Evolutionary conservation across 2,888 invertebrate genomes (phyloP).

Genomic region (Mythimna vitellina): DNA sequence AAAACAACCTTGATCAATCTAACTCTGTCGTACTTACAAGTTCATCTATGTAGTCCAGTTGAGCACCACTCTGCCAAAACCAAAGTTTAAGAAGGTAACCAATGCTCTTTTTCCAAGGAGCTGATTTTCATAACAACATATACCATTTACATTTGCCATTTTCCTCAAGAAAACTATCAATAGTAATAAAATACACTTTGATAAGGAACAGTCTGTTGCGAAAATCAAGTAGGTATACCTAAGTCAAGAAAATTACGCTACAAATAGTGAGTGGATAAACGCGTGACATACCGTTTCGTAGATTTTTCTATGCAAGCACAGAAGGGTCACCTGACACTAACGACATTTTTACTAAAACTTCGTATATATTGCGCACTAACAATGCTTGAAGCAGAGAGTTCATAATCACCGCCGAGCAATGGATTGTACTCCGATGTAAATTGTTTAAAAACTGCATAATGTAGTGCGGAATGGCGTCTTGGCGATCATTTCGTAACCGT

Average conservation of each 20-base stretch:
- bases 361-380: constrained; percentile 64
- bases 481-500: constrained; percentile 78
- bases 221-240: constrained; percentile 69
- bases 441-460: constrained; percentile 63
- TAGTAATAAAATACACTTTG: neutral
- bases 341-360: constrained; percentile 27
- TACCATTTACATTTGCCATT: neutral
- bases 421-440: constrained; percentile 56
- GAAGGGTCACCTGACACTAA: constrained; percentile 52
- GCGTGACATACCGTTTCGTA: constrained; percentile 79
- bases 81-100: neutral
- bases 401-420: constrained; percentile 56
- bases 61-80: neutral
- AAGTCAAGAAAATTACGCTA: constrained; percentile 74
- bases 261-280: constrained; percentile 70
- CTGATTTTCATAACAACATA: neutral
- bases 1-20: neutral
- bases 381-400: neutral
- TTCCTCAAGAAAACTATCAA: constrained; percentile 4
- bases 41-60: neutral
- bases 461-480: constrained; percentile 65
- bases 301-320: constrained; percentile 75
- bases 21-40: neutral
- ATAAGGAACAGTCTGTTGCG: constrained; percentile 70
- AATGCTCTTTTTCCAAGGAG: neutral